Conservation (phyloP, 2,113 vertebrate species). For the Atherinomorus stipes region DNA sequence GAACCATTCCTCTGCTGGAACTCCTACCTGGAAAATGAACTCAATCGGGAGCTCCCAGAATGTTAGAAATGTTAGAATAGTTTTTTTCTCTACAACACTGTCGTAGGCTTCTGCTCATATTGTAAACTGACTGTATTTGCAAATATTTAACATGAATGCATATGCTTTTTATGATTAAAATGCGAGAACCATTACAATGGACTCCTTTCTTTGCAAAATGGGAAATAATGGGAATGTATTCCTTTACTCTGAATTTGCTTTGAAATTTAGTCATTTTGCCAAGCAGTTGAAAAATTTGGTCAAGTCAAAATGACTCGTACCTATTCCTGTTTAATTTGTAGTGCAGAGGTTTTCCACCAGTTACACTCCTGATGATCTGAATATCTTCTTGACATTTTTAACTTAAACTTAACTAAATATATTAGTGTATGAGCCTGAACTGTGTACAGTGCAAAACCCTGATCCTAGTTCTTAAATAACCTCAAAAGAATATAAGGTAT, state of each 20-base stretch:
- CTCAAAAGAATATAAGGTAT: no score
- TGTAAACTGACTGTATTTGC: not conserved
- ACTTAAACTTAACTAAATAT: not conserved
- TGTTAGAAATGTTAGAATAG: no score
- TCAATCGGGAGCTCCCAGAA: no score
- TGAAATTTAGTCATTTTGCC: no score
- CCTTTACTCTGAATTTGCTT: not conserved
- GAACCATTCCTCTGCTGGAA: no score
- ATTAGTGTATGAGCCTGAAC: not conserved
- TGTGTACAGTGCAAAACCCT: no score
- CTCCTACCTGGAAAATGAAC: no score
- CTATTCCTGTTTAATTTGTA: not conserved
- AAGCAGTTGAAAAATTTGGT: not conserved
- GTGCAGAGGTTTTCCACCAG: not conserved
- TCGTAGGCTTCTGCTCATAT: not conserved
- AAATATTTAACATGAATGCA: not conserved
- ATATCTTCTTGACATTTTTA: no score
- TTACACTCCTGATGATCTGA: not conserved
- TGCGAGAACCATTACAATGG: not conserved
- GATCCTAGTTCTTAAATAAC: no score
- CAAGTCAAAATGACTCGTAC: not conserved
- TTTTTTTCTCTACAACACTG: no score
- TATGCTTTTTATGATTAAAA: not conserved
- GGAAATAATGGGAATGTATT: not conserved
- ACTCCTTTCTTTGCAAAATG: not conserved